Evolutionary conservation across 2,888 invertebrate species (phyloP), one percentile per base, ranked within the genome.

Genomic region (Papilio gigon): DNA sequence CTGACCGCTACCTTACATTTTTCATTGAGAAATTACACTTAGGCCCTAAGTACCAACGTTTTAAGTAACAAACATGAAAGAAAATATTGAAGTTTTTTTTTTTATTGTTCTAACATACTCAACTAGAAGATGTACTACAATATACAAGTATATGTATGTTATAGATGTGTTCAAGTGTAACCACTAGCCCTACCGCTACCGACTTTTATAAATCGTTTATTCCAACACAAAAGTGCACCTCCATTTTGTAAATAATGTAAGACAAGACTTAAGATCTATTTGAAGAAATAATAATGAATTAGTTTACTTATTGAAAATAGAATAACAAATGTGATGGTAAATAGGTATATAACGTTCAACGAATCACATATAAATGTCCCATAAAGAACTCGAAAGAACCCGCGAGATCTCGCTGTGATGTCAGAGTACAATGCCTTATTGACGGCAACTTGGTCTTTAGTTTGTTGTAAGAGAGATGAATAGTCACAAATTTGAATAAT

Each of bases 31-130:
- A 58, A 58, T 78, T 80, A 79, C 77, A 76, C 74, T 83, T 85
- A 89, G 88, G 87, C 86, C 88, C 88, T 89, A 89, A 88, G 86
- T 87, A 89, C 86, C 78, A 81, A 81, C 71, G 78, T 81, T 78
- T 80, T 80, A 82, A 83, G 76, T 77, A 78, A 79, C 58, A 75
- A 82, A 80, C 76, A 79, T 73, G 75, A 78, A 80, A 76, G 79
- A 77, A 73, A 78, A 75, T 81, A 80, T 77, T 44, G 77, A 72
- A 71, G 77, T 78, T 80, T 75, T 79, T 76, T 75, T 79, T 53
- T 53, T 30, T 56, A 56, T 56, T 53, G 27, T 44, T 35, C 50
- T 77, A 78, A 72, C 62, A 75, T 71, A 75, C 68, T 74, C 70
- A 79, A 73, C 74, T 76, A 78, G 70, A 79, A 73, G 79, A 70